Evolutionary conservation across 2,797 vertebrate genomes (phyloP), one percentile per base, ranked within the genome.

Genomic region (Myotis daubentonii): DNA sequence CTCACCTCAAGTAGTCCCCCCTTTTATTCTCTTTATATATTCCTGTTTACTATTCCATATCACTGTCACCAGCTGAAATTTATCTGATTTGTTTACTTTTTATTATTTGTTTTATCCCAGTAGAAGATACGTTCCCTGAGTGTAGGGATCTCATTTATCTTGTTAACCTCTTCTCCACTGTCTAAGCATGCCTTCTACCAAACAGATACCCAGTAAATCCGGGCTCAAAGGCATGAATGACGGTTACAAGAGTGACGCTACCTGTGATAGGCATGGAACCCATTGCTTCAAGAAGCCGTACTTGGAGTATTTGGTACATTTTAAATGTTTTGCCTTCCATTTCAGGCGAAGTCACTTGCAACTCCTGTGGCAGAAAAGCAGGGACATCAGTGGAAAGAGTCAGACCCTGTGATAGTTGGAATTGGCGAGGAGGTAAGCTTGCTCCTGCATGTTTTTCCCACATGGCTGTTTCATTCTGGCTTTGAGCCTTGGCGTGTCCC

Each of bases 391-490:
- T 99, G 98, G 98, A 99, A 98, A 93, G 99, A 99, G 28, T 97
- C 98, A 0, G 99, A 99, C 96, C 99, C 99, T 11, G 99, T 99
- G 60, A 99, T 99, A 98, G 98, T 98, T 74, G 99, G 99, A 57
- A 99, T 99, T 80, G 97, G 99, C 93, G 99, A 99, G 66, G 99
- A 99, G 99, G 99, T 99, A 89, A 97, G 25, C 23, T 36, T 17
- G 3, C 87, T 15, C 38, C 41, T 78, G 10, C 9, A 16, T 94
- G 62, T 66, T 79, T 71, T 96, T 36, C 44, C 30, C 41, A 1
- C 10, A 0, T 11, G 10, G 10, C 19, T 38, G 8, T 9, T 28
- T 28, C 2, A 5, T 20, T 41, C 38, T 41, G 25, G 23, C 41
- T 0, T 11, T 8, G 10, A 20, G n/a, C 28, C 47, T 22, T 9